Evolutionary conservation across 2,888 invertebrate species (phyloP), one percentile per base, ranked within the genome.

Genomic region (Sminthurinus aureus): DNA sequence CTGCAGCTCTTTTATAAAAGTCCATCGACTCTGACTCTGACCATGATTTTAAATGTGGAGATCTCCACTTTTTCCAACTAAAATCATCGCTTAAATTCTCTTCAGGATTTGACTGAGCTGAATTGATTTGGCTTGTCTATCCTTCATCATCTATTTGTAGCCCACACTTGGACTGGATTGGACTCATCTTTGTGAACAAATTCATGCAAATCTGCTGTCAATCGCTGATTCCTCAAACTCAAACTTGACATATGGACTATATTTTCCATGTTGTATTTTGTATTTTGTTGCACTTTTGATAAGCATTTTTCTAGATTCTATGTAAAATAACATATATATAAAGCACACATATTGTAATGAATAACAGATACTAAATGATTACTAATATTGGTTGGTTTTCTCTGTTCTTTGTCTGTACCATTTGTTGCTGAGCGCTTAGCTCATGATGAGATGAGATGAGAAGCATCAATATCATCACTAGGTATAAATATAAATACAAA

Each of bases 71-170:
- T 38, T 58, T 22, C 69, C 24, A 50, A n/a, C 69, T 67, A 69
- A 69, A 50, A 69, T 79, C 69, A 24, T 66, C 69, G 50, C 79
- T 79, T 79, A 79, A 79, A 79, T 67, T 79, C 66, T 50, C 79
- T n/a, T 69, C 50, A 79, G 51, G 9, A 11, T 69, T n/a, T n/a
- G n/a, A n/a, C n/a, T n/a, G n/a, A n/a, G n/a, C n/a, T 24, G 38
- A 74, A 38, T 52, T 18, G 15, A 18, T 6, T 58, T 58, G 13
- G 18, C 18, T 58, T 58, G 2, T 15, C 58, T 18, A 9, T 58
- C 58, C 58, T 58, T 52, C 52, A 52, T 52, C 13, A 11, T 52
- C 58, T 38, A 58, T 58, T 58, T 18, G 58, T 58, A 58, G 38
- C 38, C 6, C 58, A 58, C 18, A 58, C 4, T 58, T 11, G 13